A percentile compares a stretch with the other conserved stretches of the same genome.
phyloP scores from a whole-genome alignment of 2,113 vertebrate species.

The Cynopterus brachyotis region DNA sequence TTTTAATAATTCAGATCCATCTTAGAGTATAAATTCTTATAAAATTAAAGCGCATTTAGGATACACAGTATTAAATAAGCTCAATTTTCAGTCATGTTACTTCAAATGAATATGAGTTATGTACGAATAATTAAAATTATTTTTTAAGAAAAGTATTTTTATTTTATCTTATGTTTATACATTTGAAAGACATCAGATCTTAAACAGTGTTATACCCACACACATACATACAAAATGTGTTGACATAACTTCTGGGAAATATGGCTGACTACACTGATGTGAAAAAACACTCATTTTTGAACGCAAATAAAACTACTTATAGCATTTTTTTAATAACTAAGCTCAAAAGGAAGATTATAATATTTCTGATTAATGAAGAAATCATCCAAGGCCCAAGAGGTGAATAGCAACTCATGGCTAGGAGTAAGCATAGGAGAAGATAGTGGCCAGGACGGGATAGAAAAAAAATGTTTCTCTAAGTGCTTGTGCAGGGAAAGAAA shows the following conservation, averaged over 20 bases:
- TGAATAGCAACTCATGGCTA: not conserved
- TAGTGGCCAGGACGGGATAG: not conserved
- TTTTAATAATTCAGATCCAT: not conserved
- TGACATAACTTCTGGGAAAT: constrained; percentile 4
- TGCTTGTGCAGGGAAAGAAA: not conserved
- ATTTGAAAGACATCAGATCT: constrained; percentile 36
- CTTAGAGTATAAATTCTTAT: not conserved
- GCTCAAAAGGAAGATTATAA: not conserved
- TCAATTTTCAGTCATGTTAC: not conserved
- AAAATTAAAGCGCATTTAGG: not conserved
- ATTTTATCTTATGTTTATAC: not conserved
- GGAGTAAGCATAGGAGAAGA: not conserved
- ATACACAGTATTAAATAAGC: not conserved
- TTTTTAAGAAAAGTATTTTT: constrained; percentile 42
- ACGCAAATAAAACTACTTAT: not conserved
- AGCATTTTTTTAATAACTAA: not conserved
- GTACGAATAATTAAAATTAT: not conserved
- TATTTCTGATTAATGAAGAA: not conserved
- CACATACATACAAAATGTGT: not conserved
- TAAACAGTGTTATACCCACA: not conserved
- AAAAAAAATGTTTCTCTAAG: not conserved
- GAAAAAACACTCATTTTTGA: not conserved
- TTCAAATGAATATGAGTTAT: not conserved
- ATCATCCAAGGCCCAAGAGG: not conserved
- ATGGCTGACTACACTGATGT: not conserved